phyloP scores from a whole-genome alignment of 2,888 invertebrate species.

The Drosophila trichaetosa region DNA sequence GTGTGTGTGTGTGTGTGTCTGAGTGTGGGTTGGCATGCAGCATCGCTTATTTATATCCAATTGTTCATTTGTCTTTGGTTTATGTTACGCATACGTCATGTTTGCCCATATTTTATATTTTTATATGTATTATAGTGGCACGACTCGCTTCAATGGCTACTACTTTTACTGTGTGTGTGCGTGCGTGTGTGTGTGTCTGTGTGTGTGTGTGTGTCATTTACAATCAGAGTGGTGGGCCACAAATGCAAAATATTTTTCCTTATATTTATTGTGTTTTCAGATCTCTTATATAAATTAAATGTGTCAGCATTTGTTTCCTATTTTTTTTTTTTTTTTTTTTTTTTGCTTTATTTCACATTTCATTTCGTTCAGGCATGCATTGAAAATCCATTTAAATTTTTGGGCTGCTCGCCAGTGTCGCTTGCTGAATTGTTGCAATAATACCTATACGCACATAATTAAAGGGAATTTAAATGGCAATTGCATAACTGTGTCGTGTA shows the following conservation, averaged over 20 bases:
- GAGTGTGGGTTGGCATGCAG: conserved; percentile 38
- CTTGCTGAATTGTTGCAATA: conserved; percentile 15
- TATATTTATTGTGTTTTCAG: conserved; percentile 72
- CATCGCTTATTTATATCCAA: conserved; percentile 80
- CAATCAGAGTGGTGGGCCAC: conserved; percentile 64
- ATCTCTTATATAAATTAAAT: conserved; percentile 65
- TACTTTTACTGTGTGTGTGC: conserved; percentile 5
- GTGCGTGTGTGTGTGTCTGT: conserved; percentile 19
- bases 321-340: neutral
- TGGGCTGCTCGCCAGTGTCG: neutral
- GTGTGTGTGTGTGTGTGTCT: conserved; percentile 26
- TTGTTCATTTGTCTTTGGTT: conserved; percentile 80
- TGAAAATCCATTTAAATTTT: conserved; percentile 39
- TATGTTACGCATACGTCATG: conserved; percentile 82
- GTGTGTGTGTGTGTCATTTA: conserved; percentile 36
- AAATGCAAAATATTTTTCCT: conserved; percentile 73
- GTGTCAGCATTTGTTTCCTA: conserved; percentile 48
- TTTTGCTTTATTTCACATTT: conserved; percentile 1
- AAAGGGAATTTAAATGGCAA: neutral
- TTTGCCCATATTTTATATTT: conserved; percentile 76
- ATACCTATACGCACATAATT: conserved; percentile 1
- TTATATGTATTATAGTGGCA: conserved; percentile 46
- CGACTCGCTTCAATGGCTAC: conserved; percentile 17
- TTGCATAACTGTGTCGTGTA: neutral
- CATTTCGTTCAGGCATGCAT: conserved; percentile 13